Conservation (phyloP, 2,797 vertebrate genomes). For the Galagoides demidoff region DNA sequence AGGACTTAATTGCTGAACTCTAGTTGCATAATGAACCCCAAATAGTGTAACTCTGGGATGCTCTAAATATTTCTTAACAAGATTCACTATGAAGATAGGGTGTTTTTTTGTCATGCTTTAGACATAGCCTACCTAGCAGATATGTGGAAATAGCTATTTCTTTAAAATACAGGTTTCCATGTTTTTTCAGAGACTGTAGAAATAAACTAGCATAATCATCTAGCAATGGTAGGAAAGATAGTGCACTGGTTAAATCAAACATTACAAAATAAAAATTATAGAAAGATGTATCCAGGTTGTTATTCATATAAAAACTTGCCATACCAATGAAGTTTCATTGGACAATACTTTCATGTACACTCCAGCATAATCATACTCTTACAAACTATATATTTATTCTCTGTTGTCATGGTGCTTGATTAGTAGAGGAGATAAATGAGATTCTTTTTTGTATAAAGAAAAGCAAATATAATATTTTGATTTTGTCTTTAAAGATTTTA, state of each 20-base stretch:
- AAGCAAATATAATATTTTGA: slow-evolving; percentile 8
- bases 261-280: slow-evolving; percentile 47
- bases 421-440: background rate
- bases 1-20: slow-evolving; percentile 1
- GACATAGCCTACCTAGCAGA: background rate
- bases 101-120: slow-evolving; percentile 29
- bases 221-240: background rate
- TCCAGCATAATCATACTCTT: background rate
- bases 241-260: slow-evolving; percentile 42
- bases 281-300: background rate
- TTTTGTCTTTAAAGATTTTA: background rate
- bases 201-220: slow-evolving; percentile 54
- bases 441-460: background rate
- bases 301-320: background rate
- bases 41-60: background rate
- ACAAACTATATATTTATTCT: slow-evolving; percentile 3
- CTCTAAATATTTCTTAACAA: slow-evolving; percentile 13
- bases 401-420: background rate
- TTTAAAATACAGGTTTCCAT: background rate
- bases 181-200: slow-evolving; percentile 22
- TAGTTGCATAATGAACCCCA: background rate
- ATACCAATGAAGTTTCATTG: slow-evolving; percentile 15
- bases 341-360: background rate
- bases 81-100: slow-evolving; percentile 4
- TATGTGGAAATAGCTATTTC: slow-evolving; percentile 27